A percentile compares a stretch with the other conserved stretches of the same genome.
phyloP scores from a whole-genome alignment of 1,140 invertebrate species.

The Pemphigus obesinymphae region DNA sequence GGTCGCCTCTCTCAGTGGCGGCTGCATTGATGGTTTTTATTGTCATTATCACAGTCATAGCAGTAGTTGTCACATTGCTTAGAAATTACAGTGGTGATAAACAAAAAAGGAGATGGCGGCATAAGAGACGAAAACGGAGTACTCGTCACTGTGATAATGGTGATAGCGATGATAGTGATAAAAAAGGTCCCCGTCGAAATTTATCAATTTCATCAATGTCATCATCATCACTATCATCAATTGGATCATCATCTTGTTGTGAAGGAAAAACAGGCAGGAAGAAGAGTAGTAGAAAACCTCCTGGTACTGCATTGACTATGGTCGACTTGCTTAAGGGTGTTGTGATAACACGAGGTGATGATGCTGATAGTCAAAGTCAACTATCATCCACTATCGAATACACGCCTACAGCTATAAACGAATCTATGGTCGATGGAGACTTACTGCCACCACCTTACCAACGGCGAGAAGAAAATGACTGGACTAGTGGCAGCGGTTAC shows the following conservation, averaged over 20 bases:
- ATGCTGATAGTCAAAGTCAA: not conserved
- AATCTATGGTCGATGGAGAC: not conserved
- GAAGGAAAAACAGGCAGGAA: not conserved
- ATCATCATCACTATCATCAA: not conserved
- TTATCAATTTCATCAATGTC: not conserved
- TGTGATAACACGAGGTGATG: not conserved
- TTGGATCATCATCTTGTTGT: not conserved
- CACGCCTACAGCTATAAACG: not conserved
- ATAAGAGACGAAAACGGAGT: not conserved
- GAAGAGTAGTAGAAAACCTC: not conserved
- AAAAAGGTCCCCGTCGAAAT: not conserved
- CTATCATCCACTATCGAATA: not conserved
- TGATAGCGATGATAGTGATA: not conserved
- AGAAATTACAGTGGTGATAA: not conserved
- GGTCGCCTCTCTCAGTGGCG: not conserved
- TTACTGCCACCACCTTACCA: not conserved
- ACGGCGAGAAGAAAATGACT: not conserved
- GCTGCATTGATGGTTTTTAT: not conserved
- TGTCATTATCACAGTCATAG: not conserved
- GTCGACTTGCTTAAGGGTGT: conserved; percentile 1
- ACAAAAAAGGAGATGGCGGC: not conserved
- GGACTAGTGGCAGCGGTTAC: conserved; percentile 72
- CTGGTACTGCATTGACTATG: not conserved
- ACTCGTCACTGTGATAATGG: not conserved
- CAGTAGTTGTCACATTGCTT: not conserved